These are phyloP conservation scores for Actenoides hombroni DNA, from an alignment of 2,113 vertebrate genomes.

Conservation along the genomic window DNA sequence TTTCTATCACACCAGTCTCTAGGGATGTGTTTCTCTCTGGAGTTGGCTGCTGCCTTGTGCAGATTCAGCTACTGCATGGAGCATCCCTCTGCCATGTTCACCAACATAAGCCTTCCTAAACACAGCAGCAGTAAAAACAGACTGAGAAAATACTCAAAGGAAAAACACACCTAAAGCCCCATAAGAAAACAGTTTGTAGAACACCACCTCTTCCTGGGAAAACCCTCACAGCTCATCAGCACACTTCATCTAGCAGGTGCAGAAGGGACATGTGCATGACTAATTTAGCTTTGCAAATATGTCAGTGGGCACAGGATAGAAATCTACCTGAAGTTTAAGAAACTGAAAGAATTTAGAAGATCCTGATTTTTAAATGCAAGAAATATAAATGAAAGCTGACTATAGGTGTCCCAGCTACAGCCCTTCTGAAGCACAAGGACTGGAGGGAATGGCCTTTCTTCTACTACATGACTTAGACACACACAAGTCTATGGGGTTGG, in stretches of 20 bases:
- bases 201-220: background rate
- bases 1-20: background rate
- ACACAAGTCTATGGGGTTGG: too few relatives aligned
- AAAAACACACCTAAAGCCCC: background rate
- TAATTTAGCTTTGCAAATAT: background rate
- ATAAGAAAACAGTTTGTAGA: background rate
- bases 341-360: background rate
- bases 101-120: background rate
- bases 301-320: background rate
- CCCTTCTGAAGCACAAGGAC: background rate
- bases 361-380: fast-evolving
- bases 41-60: background rate
- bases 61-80: background rate
- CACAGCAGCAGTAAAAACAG: background rate
- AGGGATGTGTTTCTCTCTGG: background rate
- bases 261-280: background rate
- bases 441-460: fast-evolving
- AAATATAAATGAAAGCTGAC: background rate
- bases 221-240: background rate
- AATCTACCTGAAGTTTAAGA: background rate
- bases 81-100: background rate
- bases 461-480: too few relatives aligned
- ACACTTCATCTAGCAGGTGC: background rate
- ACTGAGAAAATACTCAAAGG: background rate
- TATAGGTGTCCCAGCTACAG: background rate